Conservation (phyloP, 2,797 vertebrate species). For the Loris lydekkerianus region DNA sequence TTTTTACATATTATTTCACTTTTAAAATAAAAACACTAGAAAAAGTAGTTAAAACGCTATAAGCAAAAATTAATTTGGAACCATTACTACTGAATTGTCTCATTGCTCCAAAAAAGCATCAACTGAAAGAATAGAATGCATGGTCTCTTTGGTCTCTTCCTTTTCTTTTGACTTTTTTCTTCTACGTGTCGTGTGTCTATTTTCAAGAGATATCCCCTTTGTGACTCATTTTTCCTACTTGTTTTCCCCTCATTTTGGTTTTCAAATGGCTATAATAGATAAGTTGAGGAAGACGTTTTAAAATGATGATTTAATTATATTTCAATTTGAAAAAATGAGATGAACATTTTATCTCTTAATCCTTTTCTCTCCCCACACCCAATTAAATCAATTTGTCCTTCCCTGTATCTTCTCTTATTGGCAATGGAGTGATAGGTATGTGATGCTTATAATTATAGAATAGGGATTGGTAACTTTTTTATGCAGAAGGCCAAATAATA, state of each 20-base stretch:
- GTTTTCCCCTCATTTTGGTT: neutral
- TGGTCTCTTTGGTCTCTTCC: neutral
- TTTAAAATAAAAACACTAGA: constrained; percentile 40
- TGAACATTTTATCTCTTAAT: constrained; percentile 32
- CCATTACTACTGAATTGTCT: neutral
- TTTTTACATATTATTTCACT: neutral
- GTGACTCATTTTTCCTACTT: neutral
- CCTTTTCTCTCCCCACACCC: neutral
- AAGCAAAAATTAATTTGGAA: neutral
- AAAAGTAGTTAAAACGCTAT: constrained; percentile 48
- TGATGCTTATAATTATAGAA: neutral
- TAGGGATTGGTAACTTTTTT: neutral
- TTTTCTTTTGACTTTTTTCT: neutral
- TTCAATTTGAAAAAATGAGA: constrained; percentile 2
- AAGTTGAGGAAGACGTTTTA: neutral
- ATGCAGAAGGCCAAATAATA: neutral
- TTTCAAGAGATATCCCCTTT: neutral
- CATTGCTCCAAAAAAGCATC: neutral
- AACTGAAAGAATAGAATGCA: neutral
- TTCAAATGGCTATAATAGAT: neutral
- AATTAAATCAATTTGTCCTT: constrained; percentile 44
- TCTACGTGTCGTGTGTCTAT: neutral
- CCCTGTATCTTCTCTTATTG: neutral
- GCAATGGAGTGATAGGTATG: neutral
- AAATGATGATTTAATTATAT: constrained; percentile 38